These are phyloP conservation scores for Ooceraea biroi DNA, from an alignment of 1,140 invertebrate genomes.

Conservation along the genomic window DNA sequence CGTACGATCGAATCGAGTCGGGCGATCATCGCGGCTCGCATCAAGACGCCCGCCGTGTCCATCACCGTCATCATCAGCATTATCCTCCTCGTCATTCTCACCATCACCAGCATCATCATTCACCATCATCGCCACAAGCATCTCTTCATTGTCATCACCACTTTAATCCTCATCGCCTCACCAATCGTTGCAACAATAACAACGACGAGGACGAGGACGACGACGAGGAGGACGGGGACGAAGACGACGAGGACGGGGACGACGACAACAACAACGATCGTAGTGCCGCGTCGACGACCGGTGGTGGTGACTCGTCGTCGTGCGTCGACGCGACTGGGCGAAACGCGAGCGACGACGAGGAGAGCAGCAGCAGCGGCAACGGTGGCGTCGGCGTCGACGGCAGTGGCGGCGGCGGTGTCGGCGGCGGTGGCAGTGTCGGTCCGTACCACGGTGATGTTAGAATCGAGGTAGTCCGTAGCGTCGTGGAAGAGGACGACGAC, in stretches of 20 bases:
- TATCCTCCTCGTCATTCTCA: constrained; percentile 14
- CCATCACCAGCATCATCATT: not conserved
- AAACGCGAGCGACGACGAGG: constrained; percentile 36
- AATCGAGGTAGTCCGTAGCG: constrained; percentile 33
- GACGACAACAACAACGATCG: constrained; percentile 13
- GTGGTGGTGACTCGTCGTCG: constrained; percentile 35
- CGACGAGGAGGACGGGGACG: too few species aligned
- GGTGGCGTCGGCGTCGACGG: constrained; percentile 31
- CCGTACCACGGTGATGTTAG: constrained; percentile 22
- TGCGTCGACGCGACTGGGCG: constrained; percentile 41
- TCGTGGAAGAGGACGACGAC: constrained; percentile 27
- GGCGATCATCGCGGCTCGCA: constrained; percentile 37
- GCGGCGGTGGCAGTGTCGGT: constrained; percentile 33
- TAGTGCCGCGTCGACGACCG: not conserved
- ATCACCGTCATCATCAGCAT: constrained; percentile 19
- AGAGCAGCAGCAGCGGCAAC: constrained; percentile 16
- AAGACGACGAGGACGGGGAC: not conserved
- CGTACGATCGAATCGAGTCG: constrained; percentile 48
- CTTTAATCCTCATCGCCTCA: constrained; percentile 9
- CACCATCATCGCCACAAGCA: constrained; percentile 27
- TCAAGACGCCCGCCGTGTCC: constrained; percentile 44
- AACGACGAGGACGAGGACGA: not conserved
- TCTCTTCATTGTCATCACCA: not conserved
- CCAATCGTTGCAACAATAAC: not conserved
- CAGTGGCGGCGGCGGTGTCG: constrained; percentile 43